These are phyloP conservation scores for Oncopeltus fasciatus DNA, from an alignment of 1,140 invertebrate genomes.

Conservation along the genomic window DNA sequence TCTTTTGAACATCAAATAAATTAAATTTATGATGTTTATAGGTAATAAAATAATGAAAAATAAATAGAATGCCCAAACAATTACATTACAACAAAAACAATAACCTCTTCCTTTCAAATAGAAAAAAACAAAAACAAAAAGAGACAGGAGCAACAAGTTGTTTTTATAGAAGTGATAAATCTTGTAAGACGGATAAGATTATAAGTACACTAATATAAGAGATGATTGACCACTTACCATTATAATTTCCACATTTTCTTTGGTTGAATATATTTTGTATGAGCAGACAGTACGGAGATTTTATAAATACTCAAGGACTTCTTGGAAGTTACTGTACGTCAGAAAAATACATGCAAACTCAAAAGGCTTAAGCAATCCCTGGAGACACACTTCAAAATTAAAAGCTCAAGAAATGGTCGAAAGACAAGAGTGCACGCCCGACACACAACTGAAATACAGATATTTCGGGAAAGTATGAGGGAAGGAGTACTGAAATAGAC, in stretches of 20 bases:
- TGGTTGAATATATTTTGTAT: not conserved
- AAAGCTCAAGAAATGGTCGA: no score
- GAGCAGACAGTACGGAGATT: not conserved
- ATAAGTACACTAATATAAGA: not conserved
- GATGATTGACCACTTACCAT: not conserved
- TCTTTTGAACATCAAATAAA: no score
- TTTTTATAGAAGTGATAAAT: not conserved
- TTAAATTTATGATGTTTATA: no score
- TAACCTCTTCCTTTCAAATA: not conserved
- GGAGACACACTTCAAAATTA: no score
- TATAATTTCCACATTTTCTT: slow-evolving; percentile 1
- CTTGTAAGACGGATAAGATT: no score
- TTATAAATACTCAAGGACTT: not conserved
- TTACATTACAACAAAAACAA: no score
- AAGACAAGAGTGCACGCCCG: no score
- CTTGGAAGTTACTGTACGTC: not conserved
- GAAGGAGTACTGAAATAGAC: slow-evolving; percentile 11
- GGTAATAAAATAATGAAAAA: no score
- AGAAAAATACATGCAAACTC: not conserved
- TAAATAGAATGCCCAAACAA: no score
- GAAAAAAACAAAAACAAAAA: no score
- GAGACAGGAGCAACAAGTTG: slow-evolving; percentile 6
- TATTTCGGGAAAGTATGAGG: slow-evolving; percentile 13
- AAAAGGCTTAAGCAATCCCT: no score
- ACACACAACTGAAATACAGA: slow-evolving; percentile 4